Percentiles rank a stretch among this genome's conserved stretches.
Conservation (phyloP, 2,797 vertebrate species). For the Clarias laeviceps region DNA sequence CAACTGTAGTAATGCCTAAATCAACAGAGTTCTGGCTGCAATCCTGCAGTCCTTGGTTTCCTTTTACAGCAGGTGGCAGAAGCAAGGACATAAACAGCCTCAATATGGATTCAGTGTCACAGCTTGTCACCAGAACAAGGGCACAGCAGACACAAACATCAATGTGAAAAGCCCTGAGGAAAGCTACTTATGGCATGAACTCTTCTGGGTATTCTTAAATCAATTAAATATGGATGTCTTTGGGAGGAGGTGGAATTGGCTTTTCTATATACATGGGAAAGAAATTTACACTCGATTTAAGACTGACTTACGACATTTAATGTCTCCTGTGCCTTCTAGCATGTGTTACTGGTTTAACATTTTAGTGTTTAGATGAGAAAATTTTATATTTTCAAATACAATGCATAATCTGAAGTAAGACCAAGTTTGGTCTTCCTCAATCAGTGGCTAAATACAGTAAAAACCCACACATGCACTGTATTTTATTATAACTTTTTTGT, state of each 20-base stretch:
- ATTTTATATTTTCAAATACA: neutral
- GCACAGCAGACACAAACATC: constrained; percentile 4
- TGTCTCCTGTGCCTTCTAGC: neutral
- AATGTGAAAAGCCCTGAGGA: constrained; percentile 16
- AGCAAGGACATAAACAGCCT: constrained; percentile 11
- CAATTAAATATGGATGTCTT: constrained; percentile 1
- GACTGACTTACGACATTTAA: neutral
- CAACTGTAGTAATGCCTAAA: neutral
- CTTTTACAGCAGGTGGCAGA: constrained; percentile 14
- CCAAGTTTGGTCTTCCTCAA: neutral
- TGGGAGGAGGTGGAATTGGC: neutral
- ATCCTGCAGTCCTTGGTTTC: neutral
- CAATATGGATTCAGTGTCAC: constrained; percentile 22
- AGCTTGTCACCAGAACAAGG: neutral
- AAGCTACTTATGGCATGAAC: neutral
- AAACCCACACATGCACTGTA: neutral
- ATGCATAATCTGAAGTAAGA: neutral
- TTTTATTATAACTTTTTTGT: neutral
- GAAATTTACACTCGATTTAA: neutral
- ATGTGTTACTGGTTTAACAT: neutral
- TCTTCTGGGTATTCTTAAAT: neutral
- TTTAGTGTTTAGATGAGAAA: neutral
- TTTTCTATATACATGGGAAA: neutral
- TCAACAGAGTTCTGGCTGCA: neutral
- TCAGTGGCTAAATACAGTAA: neutral